Evolutionary conservation across 2,888 invertebrate genomes (phyloP).

Genomic region (Ophion ventricosus): DNA sequence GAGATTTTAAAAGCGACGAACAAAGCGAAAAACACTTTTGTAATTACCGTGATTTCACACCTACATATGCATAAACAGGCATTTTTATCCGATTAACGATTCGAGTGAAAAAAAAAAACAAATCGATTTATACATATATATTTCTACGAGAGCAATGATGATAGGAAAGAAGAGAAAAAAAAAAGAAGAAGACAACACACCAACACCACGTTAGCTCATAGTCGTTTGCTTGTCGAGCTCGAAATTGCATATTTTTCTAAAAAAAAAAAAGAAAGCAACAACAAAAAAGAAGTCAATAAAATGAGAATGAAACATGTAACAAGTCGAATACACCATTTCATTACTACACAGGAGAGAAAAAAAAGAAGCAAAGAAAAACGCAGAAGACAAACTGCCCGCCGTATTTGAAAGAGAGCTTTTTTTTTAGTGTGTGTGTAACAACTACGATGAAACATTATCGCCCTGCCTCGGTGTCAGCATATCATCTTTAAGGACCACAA

Average conservation of each 20-base stretch:
- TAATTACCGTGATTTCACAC: constrained; percentile 18
- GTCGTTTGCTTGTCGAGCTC: constrained; percentile 67
- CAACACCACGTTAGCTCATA: constrained; percentile 61
- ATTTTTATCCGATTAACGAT: constrained; percentile 55
- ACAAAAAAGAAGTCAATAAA: constrained; percentile 34
- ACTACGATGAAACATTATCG: constrained; percentile 46
- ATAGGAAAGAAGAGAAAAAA: constrained; percentile 32
- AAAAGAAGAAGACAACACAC: constrained; percentile 34
- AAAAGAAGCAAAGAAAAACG: constrained; percentile 34
- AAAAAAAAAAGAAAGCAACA: constrained; percentile 28
- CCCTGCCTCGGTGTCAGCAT: constrained; percentile 73
- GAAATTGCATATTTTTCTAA: constrained; percentile 78
- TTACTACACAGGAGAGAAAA: constrained; percentile 40
- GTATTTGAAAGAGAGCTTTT: constrained; percentile 29
- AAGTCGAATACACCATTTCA: constrained; percentile 65
- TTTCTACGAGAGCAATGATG: constrained; percentile 55
- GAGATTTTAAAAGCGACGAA: neutral
- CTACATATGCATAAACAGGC: constrained; percentile 32
- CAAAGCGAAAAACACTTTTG: constrained; percentile 5
- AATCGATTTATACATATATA: constrained; percentile 45
- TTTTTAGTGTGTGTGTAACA: constrained; percentile 48
- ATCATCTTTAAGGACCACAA: constrained; percentile 76
- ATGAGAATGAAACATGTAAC: constrained; percentile 31
- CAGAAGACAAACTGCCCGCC: constrained; percentile 30
- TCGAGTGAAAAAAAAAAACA: constrained; percentile 30